Percentiles rank a stretch among this genome's conserved stretches.
These are phyloP conservation scores for Timandra comae DNA, from an alignment of 2,888 invertebrate genomes.

Conservation along the genomic window DNA sequence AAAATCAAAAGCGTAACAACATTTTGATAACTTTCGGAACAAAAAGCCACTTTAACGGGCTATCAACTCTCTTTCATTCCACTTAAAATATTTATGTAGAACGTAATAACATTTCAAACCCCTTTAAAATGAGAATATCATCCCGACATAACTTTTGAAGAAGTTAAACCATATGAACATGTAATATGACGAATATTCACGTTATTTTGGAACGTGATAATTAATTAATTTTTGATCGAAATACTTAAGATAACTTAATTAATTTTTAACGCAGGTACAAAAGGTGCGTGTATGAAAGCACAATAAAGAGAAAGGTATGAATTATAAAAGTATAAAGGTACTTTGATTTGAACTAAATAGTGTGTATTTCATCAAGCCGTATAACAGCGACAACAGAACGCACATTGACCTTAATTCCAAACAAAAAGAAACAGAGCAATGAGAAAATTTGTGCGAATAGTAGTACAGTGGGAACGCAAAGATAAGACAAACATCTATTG, in stretches of 20 bases:
- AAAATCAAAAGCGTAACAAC: slow-evolving; percentile 33
- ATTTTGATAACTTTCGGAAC: slow-evolving; percentile 32
- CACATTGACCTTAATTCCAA: slow-evolving; percentile 40
- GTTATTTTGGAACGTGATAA: too few species aligned
- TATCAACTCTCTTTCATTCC: slow-evolving; percentile 22
- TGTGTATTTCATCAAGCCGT: background rate
- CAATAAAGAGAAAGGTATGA: too few species aligned
- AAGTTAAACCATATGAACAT: too few species aligned
- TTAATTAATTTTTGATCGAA: too few species aligned
- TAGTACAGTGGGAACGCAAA: slow-evolving; percentile 59
- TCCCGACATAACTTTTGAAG: slow-evolving; percentile 1
- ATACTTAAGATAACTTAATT: too few species aligned
- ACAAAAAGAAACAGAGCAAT: slow-evolving; percentile 42
- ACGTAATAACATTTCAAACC: slow-evolving; percentile 27
- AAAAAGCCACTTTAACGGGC: slow-evolving; percentile 16
- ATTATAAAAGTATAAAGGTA: too few species aligned
- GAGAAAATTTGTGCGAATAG: slow-evolving; percentile 61
- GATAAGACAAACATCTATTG: slow-evolving; percentile 61
- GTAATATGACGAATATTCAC: too few species aligned
- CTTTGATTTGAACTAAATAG: too few species aligned
- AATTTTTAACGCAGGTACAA: too few species aligned
- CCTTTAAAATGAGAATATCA: slow-evolving; percentile 25
- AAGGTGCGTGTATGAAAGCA: too few species aligned
- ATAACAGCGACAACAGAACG: slow-evolving; percentile 11
- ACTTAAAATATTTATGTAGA: slow-evolving; percentile 32